Base-by-base conservation (phyloP, 1,140 invertebrate species). In the Dysdera silvatica region DNA sequence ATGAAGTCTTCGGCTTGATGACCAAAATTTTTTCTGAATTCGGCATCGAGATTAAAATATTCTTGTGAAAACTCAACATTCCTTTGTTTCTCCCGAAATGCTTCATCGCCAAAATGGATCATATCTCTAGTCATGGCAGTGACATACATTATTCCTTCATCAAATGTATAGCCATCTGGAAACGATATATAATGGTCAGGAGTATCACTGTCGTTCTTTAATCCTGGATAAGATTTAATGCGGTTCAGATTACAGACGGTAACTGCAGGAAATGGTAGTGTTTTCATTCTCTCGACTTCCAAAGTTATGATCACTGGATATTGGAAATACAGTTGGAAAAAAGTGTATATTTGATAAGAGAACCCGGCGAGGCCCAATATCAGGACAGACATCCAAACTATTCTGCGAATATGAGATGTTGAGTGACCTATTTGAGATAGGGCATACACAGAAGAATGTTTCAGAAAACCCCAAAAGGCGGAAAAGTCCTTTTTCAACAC, bases 341-440 rank as follows among this genome's bases (percentile, higher is more conserved):
- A 62, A 18, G 26, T 10, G 18, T 37, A 49, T 5, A 62, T 43
- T 40, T 62, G 61, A 6, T 52, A 62, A 16, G 41, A 16, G 20
- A 41, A 49, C 16, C 61, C 61, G 7, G 56, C 16, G 10, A 62
- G 24, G 14, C 61, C 61, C 3, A 52, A 41, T 4, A 62, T 55
- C n/a, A 62, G 16, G 23, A 56, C 49, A n/a, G 56, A 45, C 4
- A 43, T 29, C 61, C 61, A 62, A 33, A 62, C 54, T 0, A 62
- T 23, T 40, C 49, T 55, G 7, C 61, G 51, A 20, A 31, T 28
- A 0, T 23, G 37, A 10, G 61, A 48, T 3, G 35, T 47, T 23
- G 61, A 62, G 32, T 56, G 55, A 4, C 61, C 61, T n/a, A 62
- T 56, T 28, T 62, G 61, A n/a, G 48, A 55, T 18, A 62, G 32